Evolutionary conservation across 2,888 invertebrate species (phyloP).

Genomic region (Hirtodrosophila cameraria): DNA sequence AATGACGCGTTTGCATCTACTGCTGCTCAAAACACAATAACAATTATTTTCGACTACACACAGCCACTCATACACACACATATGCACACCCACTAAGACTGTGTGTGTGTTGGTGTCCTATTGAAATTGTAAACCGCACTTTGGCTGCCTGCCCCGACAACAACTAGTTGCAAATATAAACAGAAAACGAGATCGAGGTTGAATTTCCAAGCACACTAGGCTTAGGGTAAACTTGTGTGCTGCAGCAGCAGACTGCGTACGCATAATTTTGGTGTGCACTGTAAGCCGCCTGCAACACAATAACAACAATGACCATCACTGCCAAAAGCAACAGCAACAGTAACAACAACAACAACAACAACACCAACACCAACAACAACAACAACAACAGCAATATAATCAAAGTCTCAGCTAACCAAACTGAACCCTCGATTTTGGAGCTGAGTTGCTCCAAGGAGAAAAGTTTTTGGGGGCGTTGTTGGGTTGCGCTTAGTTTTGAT

Average conservation of each 20-base stretch:
- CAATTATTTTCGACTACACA: conserved; percentile 71
- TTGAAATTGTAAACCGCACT: conserved; percentile 74
- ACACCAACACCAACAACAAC: too few species aligned
- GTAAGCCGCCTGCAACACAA: conserved; percentile 35
- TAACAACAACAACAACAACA: conserved; percentile 45
- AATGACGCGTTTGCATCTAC: conserved; percentile 36
- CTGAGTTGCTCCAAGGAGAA: conserved; percentile 31
- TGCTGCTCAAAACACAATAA: conserved; percentile 68
- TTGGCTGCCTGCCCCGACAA: conserved; percentile 45
- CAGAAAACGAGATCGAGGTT: conserved; percentile 38
- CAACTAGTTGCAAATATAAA: conserved; percentile 67
- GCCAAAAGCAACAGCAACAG: conserved; percentile 6
- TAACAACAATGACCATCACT: conserved; percentile 15
- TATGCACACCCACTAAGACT: neutral
- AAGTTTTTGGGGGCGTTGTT: conserved; percentile 20
- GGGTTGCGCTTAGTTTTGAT: conserved; percentile 32
- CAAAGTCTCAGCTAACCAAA: conserved; percentile 46
- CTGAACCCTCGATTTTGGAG: conserved; percentile 26
- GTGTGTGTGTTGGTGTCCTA: conserved; percentile 30
- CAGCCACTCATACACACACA: conserved; percentile 26
- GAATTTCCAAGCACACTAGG: conserved; percentile 12
- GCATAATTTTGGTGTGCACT: conserved; percentile 43
- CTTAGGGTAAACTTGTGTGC: conserved; percentile 8
- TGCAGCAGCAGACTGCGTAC: conserved; percentile 28
- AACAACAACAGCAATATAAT: conserved; percentile 39